These are phyloP conservation scores for Montifringilla adamsi DNA, from an alignment of 2,113 vertebrate genomes.

Conservation along the genomic window DNA sequence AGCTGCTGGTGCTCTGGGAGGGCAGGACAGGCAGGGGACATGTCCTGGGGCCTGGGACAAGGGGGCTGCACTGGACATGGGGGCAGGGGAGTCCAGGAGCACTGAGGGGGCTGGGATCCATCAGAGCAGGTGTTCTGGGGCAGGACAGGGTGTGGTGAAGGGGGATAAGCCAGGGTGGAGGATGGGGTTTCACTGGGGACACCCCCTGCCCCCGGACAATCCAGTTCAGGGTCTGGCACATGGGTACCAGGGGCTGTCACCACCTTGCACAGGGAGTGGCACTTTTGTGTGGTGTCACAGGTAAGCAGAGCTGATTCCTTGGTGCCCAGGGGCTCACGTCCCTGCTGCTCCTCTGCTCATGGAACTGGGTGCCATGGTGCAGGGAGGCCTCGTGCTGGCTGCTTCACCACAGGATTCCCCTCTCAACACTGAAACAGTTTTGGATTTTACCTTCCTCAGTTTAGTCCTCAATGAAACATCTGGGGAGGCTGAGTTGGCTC, in stretches of 20 bases:
- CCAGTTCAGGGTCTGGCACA: neutral
- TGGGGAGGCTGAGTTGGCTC: neutral
- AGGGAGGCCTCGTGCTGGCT: neutral
- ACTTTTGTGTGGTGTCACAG: neutral
- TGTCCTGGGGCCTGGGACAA: neutral
- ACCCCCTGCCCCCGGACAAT: neutral
- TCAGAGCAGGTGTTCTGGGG: neutral
- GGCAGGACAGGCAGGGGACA: neutral
- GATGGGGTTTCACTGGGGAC: neutral
- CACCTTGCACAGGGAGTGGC: neutral
- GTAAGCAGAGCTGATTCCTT: neutral
- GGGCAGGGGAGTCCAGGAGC: neutral
- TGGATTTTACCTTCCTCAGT: neutral
- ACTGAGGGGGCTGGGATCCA: neutral
- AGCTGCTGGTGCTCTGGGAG: neutral
- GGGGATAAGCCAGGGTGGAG: neutral
- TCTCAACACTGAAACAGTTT: neutral
- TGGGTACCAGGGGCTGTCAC: fast-evolving
- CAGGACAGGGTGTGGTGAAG: neutral
- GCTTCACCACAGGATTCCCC: neutral
- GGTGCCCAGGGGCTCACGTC: neutral
- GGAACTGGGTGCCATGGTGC: neutral
- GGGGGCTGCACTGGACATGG: neutral
- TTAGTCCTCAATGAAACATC: neutral
- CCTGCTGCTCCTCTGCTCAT: neutral